These are phyloP conservation scores for Chalcis sispes DNA, from an alignment of 2,888 invertebrate genomes.

Conservation along the genomic window DNA sequence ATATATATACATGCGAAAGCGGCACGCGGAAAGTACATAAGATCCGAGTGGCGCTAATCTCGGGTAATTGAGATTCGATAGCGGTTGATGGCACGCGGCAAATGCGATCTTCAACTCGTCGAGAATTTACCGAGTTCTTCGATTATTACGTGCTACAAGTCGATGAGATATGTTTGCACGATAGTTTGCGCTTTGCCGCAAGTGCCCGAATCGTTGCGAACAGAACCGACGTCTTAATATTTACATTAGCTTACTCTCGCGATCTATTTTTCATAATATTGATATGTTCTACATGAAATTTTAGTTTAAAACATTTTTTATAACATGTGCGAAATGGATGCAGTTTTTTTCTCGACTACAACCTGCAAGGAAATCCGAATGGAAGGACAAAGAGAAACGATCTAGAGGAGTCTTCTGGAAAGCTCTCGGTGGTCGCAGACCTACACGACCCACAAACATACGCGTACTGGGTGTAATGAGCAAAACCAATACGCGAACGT, in stretches of 20 bases:
- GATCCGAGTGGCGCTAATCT: slow-evolving; percentile 61
- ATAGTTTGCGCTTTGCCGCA: too few species aligned
- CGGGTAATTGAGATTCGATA: slow-evolving; percentile 70
- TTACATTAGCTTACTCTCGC: too few species aligned
- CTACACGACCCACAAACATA: background rate
- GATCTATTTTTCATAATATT: too few species aligned
- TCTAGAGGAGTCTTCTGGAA: background rate
- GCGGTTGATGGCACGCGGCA: slow-evolving; percentile 59
- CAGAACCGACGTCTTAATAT: slow-evolving; percentile 24
- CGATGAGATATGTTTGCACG: background rate
- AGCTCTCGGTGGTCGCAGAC: slow-evolving; percentile 15
- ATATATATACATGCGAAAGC: background rate
- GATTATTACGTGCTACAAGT: background rate
- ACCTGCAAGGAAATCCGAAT: background rate
- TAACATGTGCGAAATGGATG: too few species aligned
- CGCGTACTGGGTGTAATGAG: slow-evolving; percentile 26
- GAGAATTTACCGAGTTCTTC: too few species aligned
- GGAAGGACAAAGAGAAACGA: slow-evolving; percentile 18
- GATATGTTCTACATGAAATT: too few species aligned
- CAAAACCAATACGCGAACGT: slow-evolving; percentile 37
- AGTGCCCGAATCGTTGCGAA: background rate
- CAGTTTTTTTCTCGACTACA: too few species aligned
- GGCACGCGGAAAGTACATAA: background rate
- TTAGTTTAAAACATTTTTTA: too few species aligned
- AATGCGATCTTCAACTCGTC: too few species aligned